Base-by-base conservation (phyloP, 2,888 invertebrate genomes). In the Cheilosia scutellata region DNA sequence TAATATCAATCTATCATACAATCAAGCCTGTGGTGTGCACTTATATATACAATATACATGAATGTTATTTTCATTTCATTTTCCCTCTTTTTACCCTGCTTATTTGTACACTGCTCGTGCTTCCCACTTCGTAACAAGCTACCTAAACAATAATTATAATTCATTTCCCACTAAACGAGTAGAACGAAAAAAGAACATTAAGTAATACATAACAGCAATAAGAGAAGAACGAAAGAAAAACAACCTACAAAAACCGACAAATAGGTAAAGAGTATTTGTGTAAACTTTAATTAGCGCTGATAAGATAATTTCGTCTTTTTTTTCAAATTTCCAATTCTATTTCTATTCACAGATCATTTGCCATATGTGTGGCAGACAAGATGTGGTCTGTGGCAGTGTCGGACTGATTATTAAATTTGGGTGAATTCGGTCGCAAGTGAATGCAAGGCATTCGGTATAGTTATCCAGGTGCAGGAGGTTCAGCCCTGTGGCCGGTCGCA, bases 101-200 rank as follows among this genome's bases (percentile, higher is more conserved):
- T 42, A 9, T 0, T 7, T 5, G 11, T 5, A 29, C 20, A 6
- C 31, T 20, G 20, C 20, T 25, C n/a, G 20, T 6, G 47, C 16
- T 66, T 27, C 47, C 44, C 68, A 62, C 60, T 49, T 66, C 13
- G 31, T 47, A 72, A 63, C 78, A 42, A 83, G 74, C 79, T 79
- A 79, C 74, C 79, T 74, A 79, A 83, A 83, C 79, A 84, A 79
- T 74, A 79, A 83, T 79, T 68, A 55, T 66, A 84, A 84, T 74
- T 78, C 66, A 70, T 70, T 71, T 70, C 58, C 75, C 74, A 79
- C 70, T 84, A 65, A 71, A 58, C 57, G n/a, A 27, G 42, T 78
- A 71, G 66, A 62, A 63, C 78, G 62, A 60, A 74, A 80, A 78
- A 72, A 47, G 47, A 44, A 44, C 20, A 76, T 71, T 76, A 76